Conservation (phyloP, 2,113 vertebrate species). For the Ciconia stormi region DNA sequence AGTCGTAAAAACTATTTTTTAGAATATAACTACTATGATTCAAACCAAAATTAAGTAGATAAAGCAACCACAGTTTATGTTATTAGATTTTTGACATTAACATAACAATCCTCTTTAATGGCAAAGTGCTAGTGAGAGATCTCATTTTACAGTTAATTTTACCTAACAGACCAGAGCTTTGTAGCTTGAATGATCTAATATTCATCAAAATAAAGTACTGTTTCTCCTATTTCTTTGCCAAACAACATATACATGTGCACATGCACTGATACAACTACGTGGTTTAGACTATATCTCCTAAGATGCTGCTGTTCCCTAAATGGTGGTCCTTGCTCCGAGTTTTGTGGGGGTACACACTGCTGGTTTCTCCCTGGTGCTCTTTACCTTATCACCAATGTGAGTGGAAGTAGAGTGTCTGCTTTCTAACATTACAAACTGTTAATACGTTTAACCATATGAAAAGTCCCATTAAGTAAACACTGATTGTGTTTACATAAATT, state of each 20-base stretch:
- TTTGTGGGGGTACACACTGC: neutral
- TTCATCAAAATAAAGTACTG: neutral
- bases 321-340: neutral
- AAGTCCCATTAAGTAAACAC: neutral
- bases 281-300: neutral
- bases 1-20: neutral
- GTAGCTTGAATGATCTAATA: neutral
- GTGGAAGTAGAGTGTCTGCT: accelerated
- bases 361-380: neutral
- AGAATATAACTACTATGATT: neutral
- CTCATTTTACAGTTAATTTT: neutral
- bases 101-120: neutral
- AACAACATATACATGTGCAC: neutral
- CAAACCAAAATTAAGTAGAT: neutral
- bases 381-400: neutral
- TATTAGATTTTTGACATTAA: neutral
- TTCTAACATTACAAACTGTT: neutral
- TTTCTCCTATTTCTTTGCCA: neutral
- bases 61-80: neutral
- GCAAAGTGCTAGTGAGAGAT: neutral
- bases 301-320: neutral
- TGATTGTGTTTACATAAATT: neutral
- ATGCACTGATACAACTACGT: neutral
- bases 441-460: neutral
- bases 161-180: neutral